Base-by-base conservation (phyloP, 2,797 vertebrate species). In the Phrynocephalus forsythii region DNA sequence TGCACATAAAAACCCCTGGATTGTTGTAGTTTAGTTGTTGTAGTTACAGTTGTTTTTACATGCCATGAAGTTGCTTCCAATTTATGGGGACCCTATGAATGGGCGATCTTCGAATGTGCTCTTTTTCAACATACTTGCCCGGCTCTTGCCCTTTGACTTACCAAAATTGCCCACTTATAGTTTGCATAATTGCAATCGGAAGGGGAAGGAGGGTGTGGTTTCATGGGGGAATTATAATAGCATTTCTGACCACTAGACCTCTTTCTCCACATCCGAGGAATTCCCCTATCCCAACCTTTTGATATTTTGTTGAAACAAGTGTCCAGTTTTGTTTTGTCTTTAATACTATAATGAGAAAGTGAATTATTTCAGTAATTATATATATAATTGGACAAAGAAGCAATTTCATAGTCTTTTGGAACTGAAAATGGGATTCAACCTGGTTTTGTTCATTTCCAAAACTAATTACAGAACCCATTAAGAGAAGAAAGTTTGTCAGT, bases 401-500 rank as follows among this genome's bases (percentile, higher is more conserved):
- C 83, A 15, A 84, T 92, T 86, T 88, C 87, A 28, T 88, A 79
- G 86, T 92, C 84, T 90, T 71, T 86, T 83, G 79, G 10, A 81
- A 77, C 15, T 91, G 86, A 84, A 89, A 90, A 89, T 77, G 52
- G 82, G 88, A 83, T 83, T 88, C 22, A 88, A 38, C 69, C 48
- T 91, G 91, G 80, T 90, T 86, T 90, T 88, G 85, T 92, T 66
- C 15, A 48, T 94, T 82, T 91, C 82, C 52, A 56, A 77, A 75
- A 22, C 80, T 89, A 91, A 90, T 90, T 90, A 94, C 0, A 67
- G 83, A 93, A 86, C 87, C 66, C 60, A 66, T 91, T 94, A 94
- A 81, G 6, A 11, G 83, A 75, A 93, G 52, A 60, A 83, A 67
- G 50, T 92, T 93, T 91, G 82, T 75, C 22, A n/a, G 30, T 90